phyloP scores from a whole-genome alignment of 2,888 invertebrate species.

The Chirona hameri region DNA sequence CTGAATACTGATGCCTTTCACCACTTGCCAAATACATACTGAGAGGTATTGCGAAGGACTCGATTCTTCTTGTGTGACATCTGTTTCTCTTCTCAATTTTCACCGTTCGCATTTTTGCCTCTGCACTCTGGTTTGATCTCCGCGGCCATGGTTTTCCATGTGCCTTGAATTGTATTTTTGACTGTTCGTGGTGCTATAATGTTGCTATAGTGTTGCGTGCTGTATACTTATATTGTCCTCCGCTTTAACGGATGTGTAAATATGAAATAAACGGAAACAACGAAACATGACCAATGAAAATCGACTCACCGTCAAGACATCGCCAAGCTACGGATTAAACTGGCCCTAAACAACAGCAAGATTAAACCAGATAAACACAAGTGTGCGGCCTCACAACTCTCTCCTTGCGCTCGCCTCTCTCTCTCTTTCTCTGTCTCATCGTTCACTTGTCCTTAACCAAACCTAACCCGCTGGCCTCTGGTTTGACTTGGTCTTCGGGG shows the following conservation, averaged over 20 bases:
- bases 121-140: constrained; percentile 10
- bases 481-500: too few species aligned
- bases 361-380: background rate
- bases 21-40: too few species aligned
- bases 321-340: background rate
- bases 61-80: background rate
- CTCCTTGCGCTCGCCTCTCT: constrained; percentile 4
- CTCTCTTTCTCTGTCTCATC: background rate
- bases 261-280: background rate
- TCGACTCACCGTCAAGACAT: background rate
- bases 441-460: background rate
- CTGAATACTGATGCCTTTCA: too few species aligned
- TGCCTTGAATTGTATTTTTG: background rate
- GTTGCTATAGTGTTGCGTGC: too few species aligned
- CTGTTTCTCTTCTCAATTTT: background rate
- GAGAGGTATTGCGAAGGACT: background rate
- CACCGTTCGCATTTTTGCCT: background rate
- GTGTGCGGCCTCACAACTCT: background rate
- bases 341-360: background rate
- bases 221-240: background rate
- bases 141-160: background rate
- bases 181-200: background rate
- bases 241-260: background rate
- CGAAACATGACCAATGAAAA: background rate
- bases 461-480: too few species aligned